These are phyloP conservation scores for Oryctolagus cuniculus DNA, from an alignment of 2,113 vertebrate genomes.

Conservation along the genomic window DNA sequence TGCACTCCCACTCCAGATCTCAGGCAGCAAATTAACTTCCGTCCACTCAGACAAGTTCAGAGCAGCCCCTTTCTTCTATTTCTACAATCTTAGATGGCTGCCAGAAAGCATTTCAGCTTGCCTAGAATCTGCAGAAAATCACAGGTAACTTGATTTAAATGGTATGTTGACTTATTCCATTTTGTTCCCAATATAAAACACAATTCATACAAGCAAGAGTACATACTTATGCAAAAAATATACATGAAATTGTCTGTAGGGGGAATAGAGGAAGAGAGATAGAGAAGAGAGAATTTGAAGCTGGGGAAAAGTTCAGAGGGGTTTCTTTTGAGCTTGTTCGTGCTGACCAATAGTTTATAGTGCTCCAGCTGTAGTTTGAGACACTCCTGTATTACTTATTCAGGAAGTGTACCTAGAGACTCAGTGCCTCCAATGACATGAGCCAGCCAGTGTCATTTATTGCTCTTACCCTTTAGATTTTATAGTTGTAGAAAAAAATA, in stretches of 20 bases:
- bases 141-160: conserved; percentile 19
- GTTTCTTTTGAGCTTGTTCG: neutral
- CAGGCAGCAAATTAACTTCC: neutral
- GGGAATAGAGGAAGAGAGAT: neutral
- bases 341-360: neutral
- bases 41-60: neutral
- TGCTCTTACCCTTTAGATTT: neutral
- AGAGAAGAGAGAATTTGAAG: neutral
- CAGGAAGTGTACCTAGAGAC: conserved; percentile 9
- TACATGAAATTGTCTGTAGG: neutral
- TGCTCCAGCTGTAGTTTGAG: neutral
- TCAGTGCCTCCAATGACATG: neutral
- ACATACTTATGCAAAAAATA: neutral
- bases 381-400: neutral
- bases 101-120: neutral
- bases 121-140: neutral
- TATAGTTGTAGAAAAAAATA: conserved; percentile 20
- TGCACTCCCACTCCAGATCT: conserved; percentile 1
- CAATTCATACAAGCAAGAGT: neutral
- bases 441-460: neutral
- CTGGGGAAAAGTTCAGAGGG: neutral
- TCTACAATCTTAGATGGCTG: neutral
- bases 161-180: neutral
- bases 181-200: neutral
- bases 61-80: neutral